A percentile compares a stretch with the other conserved stretches of the same genome.
phyloP scores from a whole-genome alignment of 2,797 vertebrate species.

The Molossus alvarezi region DNA sequence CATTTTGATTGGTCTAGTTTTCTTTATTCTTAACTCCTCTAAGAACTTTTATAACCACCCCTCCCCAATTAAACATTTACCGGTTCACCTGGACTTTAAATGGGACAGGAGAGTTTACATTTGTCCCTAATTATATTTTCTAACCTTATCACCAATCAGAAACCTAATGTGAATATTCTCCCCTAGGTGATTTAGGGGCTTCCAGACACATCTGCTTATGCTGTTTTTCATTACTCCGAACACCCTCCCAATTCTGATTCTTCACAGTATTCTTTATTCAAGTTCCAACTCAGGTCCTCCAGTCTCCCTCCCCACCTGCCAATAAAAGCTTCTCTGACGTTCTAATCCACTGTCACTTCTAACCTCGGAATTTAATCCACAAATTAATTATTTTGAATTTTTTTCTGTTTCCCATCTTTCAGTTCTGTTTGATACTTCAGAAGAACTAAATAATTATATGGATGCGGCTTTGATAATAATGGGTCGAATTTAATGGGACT shows the following conservation, averaged over 20 bases:
- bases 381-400: not conserved
- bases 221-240: not conserved
- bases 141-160: not conserved
- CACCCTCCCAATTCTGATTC: not conserved
- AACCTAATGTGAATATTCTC: slow-evolving; percentile 2
- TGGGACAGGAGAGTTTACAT: not conserved
- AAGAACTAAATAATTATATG: not conserved
- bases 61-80: not conserved
- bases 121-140: slow-evolving; percentile 49
- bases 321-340: not conserved
- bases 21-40: slow-evolving; percentile 22
- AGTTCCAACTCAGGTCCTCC: not conserved
- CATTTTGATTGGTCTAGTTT: slow-evolving; percentile 35
- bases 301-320: not conserved
- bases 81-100: slow-evolving; percentile 63
- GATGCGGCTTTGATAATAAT: slow-evolving; percentile 47
- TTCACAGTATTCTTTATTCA: slow-evolving; percentile 5
- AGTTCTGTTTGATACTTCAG: slow-evolving; percentile 36
- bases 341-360: slow-evolving; percentile 11
- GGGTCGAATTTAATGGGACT: not conserved
- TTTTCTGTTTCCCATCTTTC: not conserved
- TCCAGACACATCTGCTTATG: not conserved
- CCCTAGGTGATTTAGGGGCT: not conserved
- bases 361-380: slow-evolving; percentile 22
- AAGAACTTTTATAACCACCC: slow-evolving; percentile 41